Evolutionary conservation across 2,113 vertebrate genomes (phyloP), one percentile per base, ranked within the genome.

Genomic region (Desmodus rotundus): DNA sequence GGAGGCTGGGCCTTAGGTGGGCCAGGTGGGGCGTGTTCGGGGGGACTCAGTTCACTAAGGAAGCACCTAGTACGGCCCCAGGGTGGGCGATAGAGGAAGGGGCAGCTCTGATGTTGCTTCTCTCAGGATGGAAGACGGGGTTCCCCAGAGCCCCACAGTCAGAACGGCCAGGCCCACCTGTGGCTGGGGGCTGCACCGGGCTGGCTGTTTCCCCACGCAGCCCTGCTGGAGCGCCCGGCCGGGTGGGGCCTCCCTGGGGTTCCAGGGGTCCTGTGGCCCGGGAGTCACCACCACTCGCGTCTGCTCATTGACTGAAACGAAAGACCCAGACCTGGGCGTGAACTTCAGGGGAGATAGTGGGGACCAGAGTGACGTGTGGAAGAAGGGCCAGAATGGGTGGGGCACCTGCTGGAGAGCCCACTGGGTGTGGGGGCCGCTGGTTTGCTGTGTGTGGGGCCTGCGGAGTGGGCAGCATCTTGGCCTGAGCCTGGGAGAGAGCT

Each of bases 401-500:
- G 7, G 36, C 28, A 0, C 12, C 50, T 12, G 63, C 11, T 10
- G 20, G 47, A 36, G 47, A 19, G 22, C 47, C 36, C 5, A 2
- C 38, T 17, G 45, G 47, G 26, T 1, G 8, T 19, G 2, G 33
- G 56, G 56, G 36, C 65, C 8, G 5, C 5, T 26, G 3, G 12
- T 19, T 12, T 36, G 6, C 47, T 22, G 54, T 14, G 41, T 2
- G 0, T 20, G 93, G 96, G 97, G 94, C 95, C 96, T 80, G 95
- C 58, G 82, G 33, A 95, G 22, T 3, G 8, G 96, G 96, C 93
- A 95, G 94, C 89, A 7, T 14, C 38, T 15, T 43, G 68, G 72
- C 38, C 38, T 5, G 68, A 13, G 68, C 68, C 97, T 94, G 85
- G 95, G 74, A 96, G 91, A 96, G 95, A 94, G 28, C 87, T 56